Percentiles rank a stretch among this genome's conserved stretches.
phyloP scores from a whole-genome alignment of 2,797 vertebrate genomes.

The Protosalanx chinensis region DNA sequence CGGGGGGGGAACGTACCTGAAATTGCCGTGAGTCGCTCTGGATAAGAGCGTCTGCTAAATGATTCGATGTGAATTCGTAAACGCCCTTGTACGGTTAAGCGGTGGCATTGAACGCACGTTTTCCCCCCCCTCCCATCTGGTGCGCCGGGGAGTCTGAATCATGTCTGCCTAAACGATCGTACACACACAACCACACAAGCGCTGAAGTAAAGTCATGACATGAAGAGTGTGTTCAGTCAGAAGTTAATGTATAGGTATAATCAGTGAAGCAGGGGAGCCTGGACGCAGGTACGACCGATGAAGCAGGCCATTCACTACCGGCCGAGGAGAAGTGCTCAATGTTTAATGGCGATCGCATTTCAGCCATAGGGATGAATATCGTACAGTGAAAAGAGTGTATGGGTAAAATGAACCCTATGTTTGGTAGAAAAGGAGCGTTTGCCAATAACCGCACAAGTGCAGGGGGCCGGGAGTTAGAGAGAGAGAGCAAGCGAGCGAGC shows the following conservation, averaged over 20 bases:
- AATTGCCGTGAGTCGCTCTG: too few species aligned
- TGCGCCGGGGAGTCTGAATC: too few species aligned
- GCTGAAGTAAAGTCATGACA: conserved; percentile 29
- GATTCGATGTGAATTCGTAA: too few species aligned
- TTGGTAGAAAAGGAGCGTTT: not conserved
- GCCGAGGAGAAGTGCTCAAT: not conserved
- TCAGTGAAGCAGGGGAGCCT: conserved; percentile 37
- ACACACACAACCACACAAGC: not conserved
- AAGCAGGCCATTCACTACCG: conserved; percentile 35
- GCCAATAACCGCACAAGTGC: conserved; percentile 1
- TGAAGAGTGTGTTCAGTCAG: conserved; percentile 13
- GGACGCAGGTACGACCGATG: conserved; percentile 18
- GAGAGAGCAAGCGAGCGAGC: not conserved
- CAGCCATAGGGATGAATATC: conserved; percentile 1
- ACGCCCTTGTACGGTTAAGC: too few species aligned
- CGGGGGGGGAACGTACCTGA: too few species aligned
- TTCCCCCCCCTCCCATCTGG: too few species aligned
- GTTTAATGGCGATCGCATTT: conserved; percentile 22
- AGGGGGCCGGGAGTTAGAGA: not conserved
- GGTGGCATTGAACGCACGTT: too few species aligned
- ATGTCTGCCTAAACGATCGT: too few species aligned
- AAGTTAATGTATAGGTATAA: conserved; percentile 28
- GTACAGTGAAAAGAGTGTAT: not conserved
- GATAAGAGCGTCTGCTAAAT: too few species aligned
- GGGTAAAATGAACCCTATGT: not conserved